Percentiles rank a stretch among this genome's conserved stretches.
Evolutionary conservation across 2,113 vertebrate species (phyloP).

Genomic region (Austrofundulus limnaeus): DNA sequence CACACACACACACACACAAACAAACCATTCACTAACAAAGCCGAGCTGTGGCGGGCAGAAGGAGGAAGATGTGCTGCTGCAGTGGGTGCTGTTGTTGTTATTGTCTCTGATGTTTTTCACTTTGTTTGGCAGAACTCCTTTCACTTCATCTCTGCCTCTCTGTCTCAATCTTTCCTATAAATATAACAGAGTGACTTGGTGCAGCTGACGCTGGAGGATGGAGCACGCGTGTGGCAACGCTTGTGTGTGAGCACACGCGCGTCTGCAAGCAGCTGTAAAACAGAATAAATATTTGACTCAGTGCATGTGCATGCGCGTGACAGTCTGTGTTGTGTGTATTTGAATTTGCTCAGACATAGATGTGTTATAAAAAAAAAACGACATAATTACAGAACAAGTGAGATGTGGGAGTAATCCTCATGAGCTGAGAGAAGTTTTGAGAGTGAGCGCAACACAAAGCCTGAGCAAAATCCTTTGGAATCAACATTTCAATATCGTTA

Average conservation of each 20-base stretch:
- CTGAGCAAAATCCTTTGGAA: slow-evolving; percentile 35
- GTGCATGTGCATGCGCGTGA: not conserved
- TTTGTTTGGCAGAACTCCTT: slow-evolving; percentile 68
- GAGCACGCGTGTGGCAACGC: slow-evolving; percentile 8
- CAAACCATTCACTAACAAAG: slow-evolving; percentile 64
- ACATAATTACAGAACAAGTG: slow-evolving; percentile 69
- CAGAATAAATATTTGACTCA: slow-evolving; percentile 41
- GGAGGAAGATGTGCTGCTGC: slow-evolving; percentile 49
- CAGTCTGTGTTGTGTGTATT: slow-evolving; percentile 6
- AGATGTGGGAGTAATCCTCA: slow-evolving; percentile 64
- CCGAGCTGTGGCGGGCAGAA: slow-evolving; percentile 54
- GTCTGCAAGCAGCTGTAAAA: slow-evolving; percentile 47
- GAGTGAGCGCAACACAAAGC: slow-evolving; percentile 61
- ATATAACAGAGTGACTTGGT: slow-evolving; percentile 63
- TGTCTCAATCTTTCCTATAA: slow-evolving; percentile 44
- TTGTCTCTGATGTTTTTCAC: slow-evolving; percentile 71
- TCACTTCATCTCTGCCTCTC: slow-evolving; percentile 48
- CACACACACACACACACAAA: slow-evolving; percentile 24
- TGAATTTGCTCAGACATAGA: slow-evolving; percentile 43
- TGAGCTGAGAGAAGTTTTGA: slow-evolving; percentile 61
- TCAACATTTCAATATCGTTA: slow-evolving; percentile 32
- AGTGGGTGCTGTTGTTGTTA: slow-evolving; percentile 59
- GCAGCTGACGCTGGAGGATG: slow-evolving; percentile 41
- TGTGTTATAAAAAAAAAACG: slow-evolving; percentile 59
- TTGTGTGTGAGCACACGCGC: slow-evolving; percentile 17